phyloP scores from a whole-genome alignment of 2,797 vertebrate species.

The Epinephelus coioides region DNA sequence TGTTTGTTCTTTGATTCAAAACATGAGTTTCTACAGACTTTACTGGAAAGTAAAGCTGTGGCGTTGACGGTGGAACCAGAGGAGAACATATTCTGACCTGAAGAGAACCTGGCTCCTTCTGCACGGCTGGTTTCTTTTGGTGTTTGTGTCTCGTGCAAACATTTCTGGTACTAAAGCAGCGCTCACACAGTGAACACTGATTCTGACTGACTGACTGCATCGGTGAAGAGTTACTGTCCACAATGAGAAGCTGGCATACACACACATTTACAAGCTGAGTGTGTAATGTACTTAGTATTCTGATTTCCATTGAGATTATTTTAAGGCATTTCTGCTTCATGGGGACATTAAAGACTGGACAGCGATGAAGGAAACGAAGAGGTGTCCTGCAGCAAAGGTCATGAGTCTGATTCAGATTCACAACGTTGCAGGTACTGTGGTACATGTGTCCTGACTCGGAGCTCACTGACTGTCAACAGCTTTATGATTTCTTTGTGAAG shows the following conservation, averaged over 20 bases:
- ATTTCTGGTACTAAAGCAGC: neutral
- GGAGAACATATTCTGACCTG: conserved; percentile 26
- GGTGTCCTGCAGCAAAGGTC: conserved; percentile 40
- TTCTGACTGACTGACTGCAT: neutral
- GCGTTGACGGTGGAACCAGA: conserved; percentile 23
- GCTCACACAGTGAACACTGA: conserved; percentile 44
- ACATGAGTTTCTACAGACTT: conserved; percentile 49
- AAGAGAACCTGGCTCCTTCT: conserved; percentile 21
- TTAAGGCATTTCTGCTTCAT: conserved; percentile 54
- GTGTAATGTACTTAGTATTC: neutral
- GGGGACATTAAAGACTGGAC: conserved; percentile 16
- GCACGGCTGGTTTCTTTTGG: conserved; percentile 1
- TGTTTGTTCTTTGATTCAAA: conserved; percentile 59
- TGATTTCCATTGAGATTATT: neutral
- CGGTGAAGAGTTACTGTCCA: conserved; percentile 17
- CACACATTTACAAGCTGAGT: neutral
- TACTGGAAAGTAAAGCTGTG: conserved; percentile 32
- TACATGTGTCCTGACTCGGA: neutral
- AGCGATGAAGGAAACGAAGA: conserved; percentile 8
- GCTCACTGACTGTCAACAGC: conserved; percentile 9
- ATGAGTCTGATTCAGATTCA: conserved; percentile 25
- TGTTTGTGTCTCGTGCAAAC: conserved; percentile 18
- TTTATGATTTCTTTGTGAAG: conserved; percentile 3
- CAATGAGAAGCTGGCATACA: conserved; percentile 19
- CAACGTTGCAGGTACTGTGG: conserved; percentile 16